These are phyloP conservation scores for Heliconius himera DNA, from an alignment of 1,140 invertebrate species.

Conservation along the genomic window DNA sequence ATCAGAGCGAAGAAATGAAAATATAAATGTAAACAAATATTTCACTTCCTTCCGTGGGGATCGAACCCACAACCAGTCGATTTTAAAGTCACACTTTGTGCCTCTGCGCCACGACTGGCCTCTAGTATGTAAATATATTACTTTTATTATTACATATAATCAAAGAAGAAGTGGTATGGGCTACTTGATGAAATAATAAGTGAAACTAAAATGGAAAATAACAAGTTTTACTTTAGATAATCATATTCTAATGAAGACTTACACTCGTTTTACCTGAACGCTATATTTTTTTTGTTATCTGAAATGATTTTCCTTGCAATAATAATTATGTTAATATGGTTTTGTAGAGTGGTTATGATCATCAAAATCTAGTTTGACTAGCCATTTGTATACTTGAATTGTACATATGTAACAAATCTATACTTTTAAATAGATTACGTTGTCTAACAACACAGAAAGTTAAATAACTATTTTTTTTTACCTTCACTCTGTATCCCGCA, in stretches of 20 bases:
- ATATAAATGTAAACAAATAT: no score
- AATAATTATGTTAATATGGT: background rate
- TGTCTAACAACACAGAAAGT: background rate
- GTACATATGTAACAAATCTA: background rate
- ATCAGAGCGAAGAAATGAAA: no score
- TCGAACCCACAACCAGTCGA: no score
- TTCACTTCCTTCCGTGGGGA: no score
- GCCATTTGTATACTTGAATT: background rate
- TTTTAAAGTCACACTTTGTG: no score
- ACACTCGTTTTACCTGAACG: slow-evolving; percentile 20
- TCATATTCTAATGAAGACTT: background rate
- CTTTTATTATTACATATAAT: background rate
- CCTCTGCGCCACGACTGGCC: no score
- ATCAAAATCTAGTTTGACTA: background rate
- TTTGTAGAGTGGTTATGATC: background rate
- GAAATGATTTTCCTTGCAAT: background rate
- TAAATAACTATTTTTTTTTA: background rate
- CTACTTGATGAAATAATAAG: background rate
- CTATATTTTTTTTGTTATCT: slow-evolving; percentile 1
- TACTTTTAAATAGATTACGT: slow-evolving; percentile 1
- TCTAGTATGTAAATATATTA: background rate
- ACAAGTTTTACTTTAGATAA: slow-evolving; percentile 4
- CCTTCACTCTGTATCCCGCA: no score
- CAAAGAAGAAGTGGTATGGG: background rate
- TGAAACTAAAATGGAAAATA: background rate